A percentile compares a stretch with the other conserved stretches of the same genome.
Conservation (phyloP, 2,888 invertebrate genomes). For the Pardosa pseudoannulata region DNA sequence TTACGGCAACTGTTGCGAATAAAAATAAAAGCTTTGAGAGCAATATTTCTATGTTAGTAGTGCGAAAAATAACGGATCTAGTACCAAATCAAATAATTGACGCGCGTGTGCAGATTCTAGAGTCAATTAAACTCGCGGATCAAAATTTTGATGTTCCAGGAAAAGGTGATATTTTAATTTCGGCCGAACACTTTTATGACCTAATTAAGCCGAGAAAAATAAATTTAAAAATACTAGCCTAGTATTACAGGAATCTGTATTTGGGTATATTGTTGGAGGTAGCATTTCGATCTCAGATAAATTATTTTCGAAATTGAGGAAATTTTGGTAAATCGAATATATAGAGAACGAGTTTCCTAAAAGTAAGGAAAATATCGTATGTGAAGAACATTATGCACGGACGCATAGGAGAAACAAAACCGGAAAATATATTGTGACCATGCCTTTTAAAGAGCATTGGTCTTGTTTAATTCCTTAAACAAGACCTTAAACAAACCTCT, state of each 20-base stretch:
- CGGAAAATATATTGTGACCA: no score
- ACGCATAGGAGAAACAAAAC: background rate
- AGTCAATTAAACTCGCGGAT: slow-evolving; percentile 71
- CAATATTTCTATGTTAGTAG: background rate
- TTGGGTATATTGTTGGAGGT: background rate
- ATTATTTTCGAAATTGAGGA: slow-evolving; percentile 1
- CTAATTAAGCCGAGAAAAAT: background rate
- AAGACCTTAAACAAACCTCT: background rate
- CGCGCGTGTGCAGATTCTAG: no score
- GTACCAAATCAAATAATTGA: slow-evolving; percentile 3
- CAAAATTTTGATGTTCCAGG: slow-evolving; percentile 28
- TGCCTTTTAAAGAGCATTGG: slow-evolving; percentile 13
- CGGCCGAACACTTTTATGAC: background rate
- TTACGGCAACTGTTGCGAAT: background rate
- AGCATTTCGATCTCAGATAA: background rate
- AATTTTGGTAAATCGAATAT: slow-evolving; percentile 24
- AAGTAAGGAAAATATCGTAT: background rate
- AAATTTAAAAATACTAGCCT: background rate
- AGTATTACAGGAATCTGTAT: background rate
- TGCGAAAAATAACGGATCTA: background rate
- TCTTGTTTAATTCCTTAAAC: background rate
- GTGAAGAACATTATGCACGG: background rate
- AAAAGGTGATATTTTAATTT: background rate
- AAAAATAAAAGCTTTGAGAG: background rate
- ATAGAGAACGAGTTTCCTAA: background rate